Base-by-base conservation (phyloP, 92 coral and sea anemone species). In the Porites cylindrica region DNA sequence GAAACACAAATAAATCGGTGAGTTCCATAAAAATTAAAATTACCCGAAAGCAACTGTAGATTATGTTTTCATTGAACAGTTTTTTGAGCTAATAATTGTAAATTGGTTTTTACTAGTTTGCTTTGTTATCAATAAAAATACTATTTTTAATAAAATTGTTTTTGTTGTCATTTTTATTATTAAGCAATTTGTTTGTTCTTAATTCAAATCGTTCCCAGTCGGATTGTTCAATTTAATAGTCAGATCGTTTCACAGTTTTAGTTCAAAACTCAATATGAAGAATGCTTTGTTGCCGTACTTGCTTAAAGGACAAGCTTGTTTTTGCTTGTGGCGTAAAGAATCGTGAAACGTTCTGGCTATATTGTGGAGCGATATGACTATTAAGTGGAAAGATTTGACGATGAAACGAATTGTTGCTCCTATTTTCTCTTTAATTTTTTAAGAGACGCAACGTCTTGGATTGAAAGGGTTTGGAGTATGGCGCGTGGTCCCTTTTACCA, bases 271-370 rank as follows among this genome's bases (percentile, higher is more conserved):
- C 29, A 26, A 26, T 1, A 1, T 26, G 2, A 26, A 26, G 29
- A 26, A 26, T 26, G 29, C 29, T 26, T 26, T 26, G 1, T 26
- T 26, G 29, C 2, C 29, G 29, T 26, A 26, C 29, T 8, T 62
- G 67, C 67, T 62, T 62, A 62, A 62, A 19, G 67, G 8, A 62
- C 67, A 62, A 62, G 67, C 67, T 62, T 62, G 67, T 62, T 14
- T 62, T 62, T 62, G 67, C 67, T 14, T 62, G 67, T 62, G 67
- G 67, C 67, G 67, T 62, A 32, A 32, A 32, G 43, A 32, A 32
- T 32, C 43, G 43, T 3, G 43, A 32, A 32, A 32, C 2, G 43
- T 32, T 32, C 43, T 32, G 43, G 6, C 43, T 32, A 32, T 32
- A 32, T 32, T 32, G 43, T 32, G 43, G 43, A 3, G 3, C 43